These are phyloP conservation scores for Drosophila orosa DNA, from an alignment of 1,140 invertebrate species.

Conservation along the genomic window DNA sequence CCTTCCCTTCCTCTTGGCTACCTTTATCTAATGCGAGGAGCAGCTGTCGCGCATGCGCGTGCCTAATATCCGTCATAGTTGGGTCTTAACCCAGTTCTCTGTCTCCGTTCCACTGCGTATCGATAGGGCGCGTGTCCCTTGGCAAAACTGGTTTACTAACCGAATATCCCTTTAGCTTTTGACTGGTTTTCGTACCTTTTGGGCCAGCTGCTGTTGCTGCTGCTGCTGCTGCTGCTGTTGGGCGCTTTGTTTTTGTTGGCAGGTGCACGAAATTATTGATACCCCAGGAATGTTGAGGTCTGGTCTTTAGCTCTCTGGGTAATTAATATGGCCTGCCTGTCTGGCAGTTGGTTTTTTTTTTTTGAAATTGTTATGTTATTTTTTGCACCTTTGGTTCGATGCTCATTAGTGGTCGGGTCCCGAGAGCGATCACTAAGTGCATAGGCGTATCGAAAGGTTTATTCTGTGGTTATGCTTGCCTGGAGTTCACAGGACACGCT, in stretches of 20 bases:
- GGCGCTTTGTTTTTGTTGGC: conserved; percentile 68
- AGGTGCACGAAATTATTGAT: conserved; percentile 80
- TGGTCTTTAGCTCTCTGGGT: conserved; percentile 31
- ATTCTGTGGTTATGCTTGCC: conserved; percentile 49
- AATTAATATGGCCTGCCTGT: conserved; percentile 65
- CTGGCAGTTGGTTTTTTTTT: conserved; percentile 32
- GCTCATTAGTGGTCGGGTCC: conserved; percentile 70
- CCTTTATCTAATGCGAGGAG: conserved; percentile 57
- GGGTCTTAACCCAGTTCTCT: conserved; percentile 40
- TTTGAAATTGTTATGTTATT: conserved; percentile 55
- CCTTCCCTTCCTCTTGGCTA: not conserved
- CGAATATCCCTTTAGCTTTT: conserved; percentile 38
- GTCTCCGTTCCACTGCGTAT: conserved; percentile 23
- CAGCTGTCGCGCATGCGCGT: conserved; percentile 75
- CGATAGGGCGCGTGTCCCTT: conserved; percentile 62
- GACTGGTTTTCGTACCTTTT: conserved; percentile 41
- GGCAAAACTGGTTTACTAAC: conserved; percentile 62
- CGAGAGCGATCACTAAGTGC: conserved; percentile 45
- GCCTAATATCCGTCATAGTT: conserved; percentile 66
- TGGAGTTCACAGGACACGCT: conserved; percentile 1
- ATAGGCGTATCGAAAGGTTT: conserved; percentile 52
- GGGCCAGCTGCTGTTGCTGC: conserved; percentile 36
- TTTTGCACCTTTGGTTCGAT: conserved; percentile 71
- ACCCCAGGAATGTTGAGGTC: conserved; percentile 49
- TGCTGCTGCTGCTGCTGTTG: conserved; percentile 36